These are phyloP conservation scores for Hirudo medicinalis DNA, from an alignment of 1,140 invertebrate genomes.

Conservation along the genomic window DNA sequence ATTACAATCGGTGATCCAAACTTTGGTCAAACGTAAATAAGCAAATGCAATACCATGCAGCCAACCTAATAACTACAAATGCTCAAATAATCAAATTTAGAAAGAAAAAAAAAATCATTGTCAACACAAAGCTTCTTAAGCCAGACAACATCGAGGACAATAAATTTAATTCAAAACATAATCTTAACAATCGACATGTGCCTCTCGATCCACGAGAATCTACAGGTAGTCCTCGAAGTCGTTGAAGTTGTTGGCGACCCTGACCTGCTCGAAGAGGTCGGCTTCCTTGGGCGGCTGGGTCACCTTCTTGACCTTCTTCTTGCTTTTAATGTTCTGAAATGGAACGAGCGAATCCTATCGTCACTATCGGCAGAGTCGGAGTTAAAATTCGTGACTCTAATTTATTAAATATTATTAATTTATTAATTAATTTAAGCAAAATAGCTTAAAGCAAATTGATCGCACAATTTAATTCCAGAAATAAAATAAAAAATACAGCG, in stretches of 20 bases:
- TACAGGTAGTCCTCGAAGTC: background rate
- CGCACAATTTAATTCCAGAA: background rate
- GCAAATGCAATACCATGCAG: too few species aligned
- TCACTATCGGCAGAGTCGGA: background rate
- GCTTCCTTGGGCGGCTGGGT: background rate
- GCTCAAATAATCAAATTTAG: too few species aligned
- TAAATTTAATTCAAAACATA: too few species aligned
- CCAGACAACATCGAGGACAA: too few species aligned
- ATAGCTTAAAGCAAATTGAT: background rate
- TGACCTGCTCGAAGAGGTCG: background rate
- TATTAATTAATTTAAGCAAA: background rate
- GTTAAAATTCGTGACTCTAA: background rate
- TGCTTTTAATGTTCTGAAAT: background rate
- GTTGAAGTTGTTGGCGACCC: background rate
- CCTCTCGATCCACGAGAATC: too few species aligned
- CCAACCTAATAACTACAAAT: too few species aligned
- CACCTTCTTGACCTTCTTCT: conserved; percentile 1
- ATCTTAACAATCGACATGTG: too few species aligned
- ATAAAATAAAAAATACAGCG: background rate
- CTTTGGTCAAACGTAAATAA: too few species aligned
- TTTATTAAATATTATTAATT: too few species aligned
- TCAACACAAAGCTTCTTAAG: too few species aligned
- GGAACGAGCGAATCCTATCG: background rate
- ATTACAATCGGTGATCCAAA: too few species aligned
- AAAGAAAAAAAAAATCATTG: too few species aligned